Base-by-base conservation (phyloP, 2,888 invertebrate genomes). In the Pantelozetes paolii region DNA sequence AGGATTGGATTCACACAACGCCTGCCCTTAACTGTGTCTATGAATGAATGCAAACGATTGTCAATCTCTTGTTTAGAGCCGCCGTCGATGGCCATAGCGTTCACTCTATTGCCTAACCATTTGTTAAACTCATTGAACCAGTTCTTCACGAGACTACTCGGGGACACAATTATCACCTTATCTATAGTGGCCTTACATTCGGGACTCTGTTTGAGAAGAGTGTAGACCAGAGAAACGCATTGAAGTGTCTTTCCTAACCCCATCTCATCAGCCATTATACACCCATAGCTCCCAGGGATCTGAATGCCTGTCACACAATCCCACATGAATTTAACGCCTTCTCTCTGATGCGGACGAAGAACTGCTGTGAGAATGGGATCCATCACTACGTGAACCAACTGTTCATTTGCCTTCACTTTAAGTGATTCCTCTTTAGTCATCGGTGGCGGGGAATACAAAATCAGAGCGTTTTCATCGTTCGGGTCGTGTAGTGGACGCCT, bases 241-340 rank as follows among this genome's bases (percentile, higher is more conserved):
- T 99, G 99, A 13, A 99, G 84, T 0, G 99, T 99, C 84, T 99
- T 99, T 1, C 98, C 98, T 45, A 98, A 85, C 71, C 92, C 97
- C 98, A 75, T 75, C 86, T 99, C 99, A 84, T 99, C 99, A 2
- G 99, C 99, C 98, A 99, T 99, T 67, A 99, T 99, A 80, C 98
- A 99, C 0, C 99, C 99, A 82, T 87, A 90, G 36, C 90, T 90
- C 76, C 88, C 86, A 74, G 90, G 89, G 78, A 95, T 94, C 80
- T 93, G 90, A 50, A 87, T 85, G 0, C 98, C 99, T 11, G 92
- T 94, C 2, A 98, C 96, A 84, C 98, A 99, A 82, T 99, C 96
- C 81, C 95, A 99, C 96, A 99, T 97, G 82, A 99, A 99, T 81
- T 92, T 92, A 0, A 99, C 98, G 45, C 99, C 99, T 86, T 99